Conservation (phyloP, 2,797 vertebrate species). For the Propithecus perrieri region DNA sequence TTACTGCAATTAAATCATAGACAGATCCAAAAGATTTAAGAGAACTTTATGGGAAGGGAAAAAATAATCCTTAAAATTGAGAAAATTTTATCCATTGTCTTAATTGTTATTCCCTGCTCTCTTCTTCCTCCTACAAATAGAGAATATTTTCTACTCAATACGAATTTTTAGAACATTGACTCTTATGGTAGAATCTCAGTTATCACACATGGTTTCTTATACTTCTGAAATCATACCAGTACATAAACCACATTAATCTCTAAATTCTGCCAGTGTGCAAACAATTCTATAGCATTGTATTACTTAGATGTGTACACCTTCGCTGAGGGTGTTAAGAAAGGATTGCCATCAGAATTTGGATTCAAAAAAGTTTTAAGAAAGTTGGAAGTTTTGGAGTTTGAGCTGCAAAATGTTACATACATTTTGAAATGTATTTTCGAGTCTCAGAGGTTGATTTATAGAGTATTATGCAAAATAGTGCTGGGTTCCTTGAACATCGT, state of each 20-base stretch:
- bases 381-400: background rate
- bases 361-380: background rate
- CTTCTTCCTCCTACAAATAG: background rate
- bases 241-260: background rate
- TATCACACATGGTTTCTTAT: background rate
- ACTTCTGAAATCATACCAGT: background rate
- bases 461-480: background rate
- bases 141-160: background rate
- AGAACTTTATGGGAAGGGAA: background rate
- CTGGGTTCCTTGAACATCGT: background rate
- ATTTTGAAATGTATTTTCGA: conserved; percentile 8
- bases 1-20: background rate
- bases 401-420: conserved; percentile 12
- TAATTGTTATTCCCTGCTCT: background rate
- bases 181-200: background rate
- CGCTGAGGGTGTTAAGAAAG: background rate
- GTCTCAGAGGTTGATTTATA: background rate
- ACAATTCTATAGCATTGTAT: background rate
- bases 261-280: background rate
- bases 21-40: background rate
- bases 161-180: background rate
- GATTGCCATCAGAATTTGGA: background rate
- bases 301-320: background rate
- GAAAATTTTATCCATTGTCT: background rate
- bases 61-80: background rate